Conservation (phyloP, 2,113 vertebrate species). For the Zeus faber region DNA sequence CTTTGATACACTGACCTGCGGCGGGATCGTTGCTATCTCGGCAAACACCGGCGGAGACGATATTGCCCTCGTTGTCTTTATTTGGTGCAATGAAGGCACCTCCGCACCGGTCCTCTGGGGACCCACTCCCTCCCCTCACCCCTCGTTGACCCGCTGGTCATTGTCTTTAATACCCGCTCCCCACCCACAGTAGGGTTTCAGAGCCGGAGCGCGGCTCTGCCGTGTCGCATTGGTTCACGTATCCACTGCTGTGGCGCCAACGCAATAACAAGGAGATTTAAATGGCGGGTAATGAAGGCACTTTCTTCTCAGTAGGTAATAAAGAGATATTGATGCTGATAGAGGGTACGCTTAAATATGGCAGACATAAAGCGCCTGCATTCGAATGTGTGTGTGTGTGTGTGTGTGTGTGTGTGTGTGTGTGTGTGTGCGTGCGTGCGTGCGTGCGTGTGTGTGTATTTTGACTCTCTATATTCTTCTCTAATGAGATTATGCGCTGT, state of each 20-base stretch:
- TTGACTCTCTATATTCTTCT: conserved; percentile 25
- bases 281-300: conserved; percentile 53
- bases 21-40: conserved; percentile 44
- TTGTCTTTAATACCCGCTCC: conserved; percentile 48
- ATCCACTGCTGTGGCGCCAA: conserved; percentile 44
- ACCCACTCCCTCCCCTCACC: conserved; percentile 40
- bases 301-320: conserved; percentile 47
- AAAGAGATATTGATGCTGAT: conserved; percentile 38
- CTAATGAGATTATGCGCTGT: conserved; percentile 47
- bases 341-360: conserved; percentile 34
- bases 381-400: too few relatives aligned
- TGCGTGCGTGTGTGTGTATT: background rate
- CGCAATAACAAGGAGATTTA: conserved; percentile 64
- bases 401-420: background rate
- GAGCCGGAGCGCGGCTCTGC: conserved; percentile 31
- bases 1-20: conserved; percentile 43
- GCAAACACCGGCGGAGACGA: conserved; percentile 38
- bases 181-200: conserved; percentile 21
- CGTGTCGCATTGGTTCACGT: conserved; percentile 47
- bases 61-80: conserved; percentile 62
- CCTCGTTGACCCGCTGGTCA: conserved; percentile 52
- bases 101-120: conserved; percentile 45
- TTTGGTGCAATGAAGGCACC: conserved; percentile 52
- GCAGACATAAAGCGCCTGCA: conserved; percentile 8
- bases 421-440: background rate